A percentile compares a stretch with the other conserved stretches of the same genome.
Conservation (phyloP, 2,888 invertebrate genomes). For the Catocala nupta region DNA sequence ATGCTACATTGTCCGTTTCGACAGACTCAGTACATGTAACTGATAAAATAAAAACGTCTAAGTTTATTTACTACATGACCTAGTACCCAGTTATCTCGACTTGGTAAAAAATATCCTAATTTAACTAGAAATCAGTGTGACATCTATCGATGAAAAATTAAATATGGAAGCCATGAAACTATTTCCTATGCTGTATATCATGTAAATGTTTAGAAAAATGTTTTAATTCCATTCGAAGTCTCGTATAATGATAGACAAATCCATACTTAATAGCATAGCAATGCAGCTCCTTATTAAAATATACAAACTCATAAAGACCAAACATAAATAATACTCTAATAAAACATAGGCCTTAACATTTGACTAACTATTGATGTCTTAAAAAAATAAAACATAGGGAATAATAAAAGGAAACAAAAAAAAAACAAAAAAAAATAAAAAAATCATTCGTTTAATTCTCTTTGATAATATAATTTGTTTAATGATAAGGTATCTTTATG, state of each 20-base stretch:
- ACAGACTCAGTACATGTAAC: conserved; percentile 36
- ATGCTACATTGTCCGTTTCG: conserved; percentile 21
- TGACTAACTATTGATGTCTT: conserved; percentile 24
- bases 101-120: conserved; percentile 57
- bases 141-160: conserved; percentile 20
- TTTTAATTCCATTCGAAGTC: conserved; percentile 69
- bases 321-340: conserved; percentile 22
- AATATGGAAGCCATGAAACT: conserved; percentile 38
- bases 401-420: conserved; percentile 59
- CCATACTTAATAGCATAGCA: conserved; percentile 56
- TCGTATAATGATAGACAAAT: conserved; percentile 70
- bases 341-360: conserved; percentile 38
- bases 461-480: conserved; percentile 81
- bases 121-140: conserved; percentile 40
- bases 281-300: conserved; percentile 36
- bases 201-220: conserved; percentile 62
- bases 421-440: conserved; percentile 67
- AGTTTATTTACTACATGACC: conserved; percentile 48
- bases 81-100: conserved; percentile 59
- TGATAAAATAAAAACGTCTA: conserved; percentile 45
- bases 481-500: conserved; percentile 75
- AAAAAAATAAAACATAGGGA: conserved; percentile 55
- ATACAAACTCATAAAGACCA: conserved; percentile 21
- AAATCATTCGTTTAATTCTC: conserved; percentile 84
- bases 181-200: conserved; percentile 44